Base-by-base conservation (phyloP, 2,113 vertebrate genomes). In the Rhineura floridana region DNA sequence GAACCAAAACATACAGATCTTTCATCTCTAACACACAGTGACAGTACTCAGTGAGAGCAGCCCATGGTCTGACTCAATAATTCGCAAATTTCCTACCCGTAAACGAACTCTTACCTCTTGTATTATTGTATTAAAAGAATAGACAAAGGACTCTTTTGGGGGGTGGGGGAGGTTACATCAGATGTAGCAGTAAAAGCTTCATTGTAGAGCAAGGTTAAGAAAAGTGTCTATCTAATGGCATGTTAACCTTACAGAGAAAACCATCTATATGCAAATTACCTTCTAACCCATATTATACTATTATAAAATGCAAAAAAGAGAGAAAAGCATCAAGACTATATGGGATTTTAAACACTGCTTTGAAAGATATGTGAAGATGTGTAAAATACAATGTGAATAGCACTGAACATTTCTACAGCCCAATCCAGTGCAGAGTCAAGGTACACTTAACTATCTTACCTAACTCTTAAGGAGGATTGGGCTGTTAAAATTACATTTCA, bases 251-350 rank as follows among this genome's bases (percentile, higher is more conserved):
- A 84, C 36, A 88, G 84, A 84, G 83, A 92, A 83, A 36, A 77
- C 81, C 82, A 93, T 88, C 65, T 92, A 91, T 93, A 91, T 92
- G 90, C 52, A 89, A 90, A 92, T 86, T 87, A 76, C 70, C 36
- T 88, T 83, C 81, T 87, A 90, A 88, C 48, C 11, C 55, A n/a
- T 84, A 91, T 46, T 93, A 46, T 48, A 92, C 67, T 42, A 33
- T 87, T 75, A 69, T 86, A 79, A 92, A 94, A 89, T 84, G 44
- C 69, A 86, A 76, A 52, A n/a, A 93, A 36, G 21, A 59, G 15
- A 88, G 21, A 59, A 19, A 88, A 0, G 0, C 76, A 6, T 81
- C 50, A 90, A 88, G 55, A 91, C 1, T n/a, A 67, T 70, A 33
- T 87, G 36, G 3, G 13, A 55, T 89, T 93, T 92, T 86, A 84